Base-by-base conservation (phyloP, 2,888 invertebrate genomes). In the Synanthedon formicaeformis region DNA sequence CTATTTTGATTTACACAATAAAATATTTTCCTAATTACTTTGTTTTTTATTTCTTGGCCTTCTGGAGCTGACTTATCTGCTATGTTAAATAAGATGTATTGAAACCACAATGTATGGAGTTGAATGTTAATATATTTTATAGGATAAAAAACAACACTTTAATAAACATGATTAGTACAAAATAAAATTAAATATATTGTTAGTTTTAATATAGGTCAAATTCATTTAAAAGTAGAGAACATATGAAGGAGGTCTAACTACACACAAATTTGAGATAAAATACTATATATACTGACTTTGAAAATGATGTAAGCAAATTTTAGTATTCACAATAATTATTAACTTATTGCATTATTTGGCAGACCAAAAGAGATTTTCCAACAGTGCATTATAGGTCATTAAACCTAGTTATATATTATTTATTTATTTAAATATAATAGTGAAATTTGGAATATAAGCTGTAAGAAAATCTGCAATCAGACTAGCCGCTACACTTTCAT, bases 51-150 rank as follows among this genome's bases (percentile, higher is more conserved):
- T 34, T 10, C 34, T 34, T 10, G 2, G 34, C 34, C 34, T 34
- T 10, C 10, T 10, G 34, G 34, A 34, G 2, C 10, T 34, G 34
- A 34, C 34, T 34, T 34, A 10, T 27, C 27, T 8, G 8, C 27
- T 8, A 6, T 27, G 40, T 34, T 16, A 2, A 27, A 61, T 66
- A 65, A 64, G 65, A 72, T 66, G 69, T 73, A 87, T 80, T 85
- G 73, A 88, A 88, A 88, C 87, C 72, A 87, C 78, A 84, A 76
- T 85, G 64, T 78, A 76, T 80, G 80, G 88, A 88, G 85, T 82
- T 87, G 81, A 88, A 88, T 88, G 86, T 86, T 88, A 88, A 88
- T 88, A 88, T 88, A 88, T 88, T 88, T 85, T 85, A 73, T 84
- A 85, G 86, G 84, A 86, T 84, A 83, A 87, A 23, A 88, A 88